Base-by-base conservation (phyloP, 2,888 invertebrate species). In the Orthonevra nobilis region DNA sequence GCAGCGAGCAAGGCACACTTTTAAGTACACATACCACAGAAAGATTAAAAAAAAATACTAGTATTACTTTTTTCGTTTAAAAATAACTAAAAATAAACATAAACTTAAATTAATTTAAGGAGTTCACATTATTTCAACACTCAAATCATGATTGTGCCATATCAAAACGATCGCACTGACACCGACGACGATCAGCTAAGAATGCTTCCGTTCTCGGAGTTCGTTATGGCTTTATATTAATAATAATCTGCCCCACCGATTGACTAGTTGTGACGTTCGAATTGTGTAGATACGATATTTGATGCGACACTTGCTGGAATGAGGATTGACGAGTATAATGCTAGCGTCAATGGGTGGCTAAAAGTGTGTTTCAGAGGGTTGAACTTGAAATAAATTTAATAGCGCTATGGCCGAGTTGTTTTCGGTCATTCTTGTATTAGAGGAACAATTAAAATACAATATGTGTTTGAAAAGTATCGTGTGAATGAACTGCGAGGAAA, bases 141-240 rank as follows among this genome's bases (percentile, higher is more conserved):
- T 42, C 26, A 17, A 23, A 20, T 60, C 69, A 50, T 69, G 20
- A 50, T 48, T 12, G n/a, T n/a, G n/a, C n/a, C n/a, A n/a, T n/a
- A 26, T 36, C 30, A 44, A 50, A 50, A 28, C 72, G 40, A 61
- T 61, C 68, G 48, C 36, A 23, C 61, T 32, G 60, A 50, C 56
- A 73, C 60, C n/a, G n/a, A 61, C 60, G 48, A n/a, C n/a, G 68
- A 23, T 56, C 61, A 69, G 63, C 48, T 73, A 7, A 73, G 56
- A 79, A 73, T 79, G 61, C 48, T 73, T 61, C 60, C 56, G 66
- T 60, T 63, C 63, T 42, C 23, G 36, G 17, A 48, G 26, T 14
- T 54, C 20, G 26, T 60, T 72, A 68, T 77, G 48, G 70, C 70
- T 70, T 75, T 61, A 48, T n/a, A n/a, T n/a, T n/a, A n/a, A n/a